Evolutionary conservation across 1,140 invertebrate genomes (phyloP), one percentile per base, ranked within the genome.

Genomic region (Fopius arisanus): DNA sequence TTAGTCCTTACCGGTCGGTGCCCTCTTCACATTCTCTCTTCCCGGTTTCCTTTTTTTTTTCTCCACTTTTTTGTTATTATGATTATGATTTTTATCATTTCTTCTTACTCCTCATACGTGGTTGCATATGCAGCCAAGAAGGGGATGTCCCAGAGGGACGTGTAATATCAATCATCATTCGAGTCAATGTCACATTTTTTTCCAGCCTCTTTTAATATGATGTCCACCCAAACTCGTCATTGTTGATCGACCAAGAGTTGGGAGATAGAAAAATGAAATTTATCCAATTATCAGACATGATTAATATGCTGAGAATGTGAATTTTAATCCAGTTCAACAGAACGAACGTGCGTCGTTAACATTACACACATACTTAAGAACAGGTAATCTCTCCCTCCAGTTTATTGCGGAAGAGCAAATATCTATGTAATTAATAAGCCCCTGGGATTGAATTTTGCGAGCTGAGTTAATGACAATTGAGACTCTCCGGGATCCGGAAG

Each of bases 311-410:
- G 43, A 16, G 43, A 48, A 48, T 48, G 78, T 71, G 73, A 75
- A 81, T 79, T 81, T 78, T 78, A 76, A 75, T 79, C 79, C 78
- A 81, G 78, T 81, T 81, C 54, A 74, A 79, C 75, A 77, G 78
- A 81, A 79, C 71, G 73, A 81, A 65, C 66, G 65, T 23, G 33
- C 67, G 23, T 14, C 75, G 75, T 78, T 80, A 80, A 74, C 80
- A 81, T 81, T 77, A 77, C 78, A 54, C 37, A 73, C 78, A 80
- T 79, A 78, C 75, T 74, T 77, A 73, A 78, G 74, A 70, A 75
- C 77, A 77, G 78, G 76, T 79, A 81, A 81, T 81, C 76, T 76
- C 76, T 76, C 75, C 76, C 69, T 54, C 54, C 66, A 68, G n/a
- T 70, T 76, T 73, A 76, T 73, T 63, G 43, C 43, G 16, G n/a